Percentiles rank a stretch among this genome's conserved stretches.
phyloP scores from a whole-genome alignment of 2,888 invertebrate genomes.

The Scaptomyza tumidula region DNA sequence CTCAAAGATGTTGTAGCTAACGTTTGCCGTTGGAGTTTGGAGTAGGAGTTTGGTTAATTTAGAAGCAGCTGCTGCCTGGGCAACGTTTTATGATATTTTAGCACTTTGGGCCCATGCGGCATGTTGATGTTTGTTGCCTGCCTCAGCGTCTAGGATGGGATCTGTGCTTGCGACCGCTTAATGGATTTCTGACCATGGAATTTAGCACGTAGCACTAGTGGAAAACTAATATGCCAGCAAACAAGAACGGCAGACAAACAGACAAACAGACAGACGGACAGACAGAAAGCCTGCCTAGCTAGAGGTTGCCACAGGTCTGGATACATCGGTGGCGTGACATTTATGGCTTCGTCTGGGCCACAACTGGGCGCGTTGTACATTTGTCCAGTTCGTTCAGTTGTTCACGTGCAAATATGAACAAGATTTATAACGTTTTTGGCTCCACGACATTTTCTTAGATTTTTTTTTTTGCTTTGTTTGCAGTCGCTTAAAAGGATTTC shows the following conservation, averaged over 20 bases:
- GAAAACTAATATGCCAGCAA: conserved; percentile 71
- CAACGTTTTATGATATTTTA: conserved; percentile 73
- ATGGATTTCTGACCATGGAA: conserved; percentile 74
- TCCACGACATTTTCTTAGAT: conserved; percentile 64
- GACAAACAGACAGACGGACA: not conserved
- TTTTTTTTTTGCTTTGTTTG: conserved; percentile 45
- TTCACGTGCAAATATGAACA: conserved; percentile 76
- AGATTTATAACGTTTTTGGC: conserved; percentile 71
- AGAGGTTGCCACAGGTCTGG: conserved; percentile 12
- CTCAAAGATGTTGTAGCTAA: conserved; percentile 44
- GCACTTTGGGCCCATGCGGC: conserved; percentile 61
- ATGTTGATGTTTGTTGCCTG: conserved; percentile 31
- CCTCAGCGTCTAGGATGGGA: conserved; percentile 12
- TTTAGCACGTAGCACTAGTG: conserved; percentile 71
- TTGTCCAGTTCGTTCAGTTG: conserved; percentile 24
- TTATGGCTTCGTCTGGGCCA: conserved; percentile 68
- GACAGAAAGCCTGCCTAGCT: not conserved
- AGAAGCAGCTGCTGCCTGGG: conserved; percentile 64
- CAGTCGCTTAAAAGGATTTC: conserved; percentile 73
- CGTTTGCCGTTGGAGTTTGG: conserved; percentile 10
- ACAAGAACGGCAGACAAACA: not conserved
- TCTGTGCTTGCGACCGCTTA: conserved; percentile 46
- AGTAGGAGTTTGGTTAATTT: conserved; percentile 64
- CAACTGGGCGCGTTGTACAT: conserved; percentile 21
- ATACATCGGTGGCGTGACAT: conserved; percentile 62